A percentile compares a stretch with the other conserved stretches of the same genome.
Evolutionary conservation across 2,888 invertebrate species (phyloP).

Genomic region (Schizaphis graminum): DNA sequence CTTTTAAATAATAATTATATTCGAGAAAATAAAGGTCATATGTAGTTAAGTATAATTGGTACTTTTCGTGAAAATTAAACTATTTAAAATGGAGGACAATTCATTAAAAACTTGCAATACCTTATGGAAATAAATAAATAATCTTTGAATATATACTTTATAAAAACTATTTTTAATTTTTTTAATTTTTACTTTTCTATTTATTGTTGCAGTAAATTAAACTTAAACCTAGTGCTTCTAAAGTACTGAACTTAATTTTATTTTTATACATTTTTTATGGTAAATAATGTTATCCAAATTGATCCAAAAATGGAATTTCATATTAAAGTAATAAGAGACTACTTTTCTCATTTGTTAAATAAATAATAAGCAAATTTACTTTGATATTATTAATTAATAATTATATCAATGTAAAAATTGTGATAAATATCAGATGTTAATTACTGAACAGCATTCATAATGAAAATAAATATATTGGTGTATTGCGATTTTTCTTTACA

Average conservation of each 20-base stretch:
- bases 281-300: background rate
- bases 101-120: background rate
- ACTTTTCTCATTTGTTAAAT: background rate
- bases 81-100: background rate
- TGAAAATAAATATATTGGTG: background rate
- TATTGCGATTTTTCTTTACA: background rate
- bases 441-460: background rate
- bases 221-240: background rate
- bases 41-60: background rate
- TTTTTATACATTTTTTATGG: background rate
- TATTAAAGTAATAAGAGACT: background rate
- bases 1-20: background rate
- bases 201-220: background rate
- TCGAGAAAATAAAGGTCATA: background rate
- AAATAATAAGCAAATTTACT: background rate
- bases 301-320: background rate
- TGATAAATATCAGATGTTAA: background rate
- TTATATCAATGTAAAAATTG: background rate
- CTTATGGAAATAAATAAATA: background rate
- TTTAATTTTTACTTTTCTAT: background rate
- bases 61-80: background rate
- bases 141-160: background rate
- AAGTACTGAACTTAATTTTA: background rate
- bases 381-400: no score
- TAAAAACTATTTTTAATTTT: background rate